Evolutionary conservation across 2,797 vertebrate species (phyloP).

Genomic region (Sibirionetta formosa): DNA sequence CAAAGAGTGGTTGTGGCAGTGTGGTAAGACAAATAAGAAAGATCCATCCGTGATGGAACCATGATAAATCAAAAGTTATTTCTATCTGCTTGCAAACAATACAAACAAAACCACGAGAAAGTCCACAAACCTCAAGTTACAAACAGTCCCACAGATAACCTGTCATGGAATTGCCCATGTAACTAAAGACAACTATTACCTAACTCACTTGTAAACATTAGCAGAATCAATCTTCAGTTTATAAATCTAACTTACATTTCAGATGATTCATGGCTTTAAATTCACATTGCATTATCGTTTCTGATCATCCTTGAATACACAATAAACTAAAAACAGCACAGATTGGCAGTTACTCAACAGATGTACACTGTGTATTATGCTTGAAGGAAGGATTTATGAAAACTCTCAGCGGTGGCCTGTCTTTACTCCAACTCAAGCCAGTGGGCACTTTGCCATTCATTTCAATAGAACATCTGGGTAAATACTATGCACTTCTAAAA

Average conservation of each 20-base stretch:
- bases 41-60: not conserved
- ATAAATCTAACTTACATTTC: not conserved
- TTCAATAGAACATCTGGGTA: conserved; percentile 15
- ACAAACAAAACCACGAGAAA: not conserved
- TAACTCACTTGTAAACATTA: not conserved
- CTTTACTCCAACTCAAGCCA: not conserved
- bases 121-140: not conserved
- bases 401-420: not conserved
- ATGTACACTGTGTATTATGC: not conserved
- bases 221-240: not conserved
- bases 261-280: not conserved
- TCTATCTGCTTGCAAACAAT: not conserved
- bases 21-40: not conserved
- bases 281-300: not conserved
- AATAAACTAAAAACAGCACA: not conserved
- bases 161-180: not conserved
- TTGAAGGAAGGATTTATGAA: not conserved
- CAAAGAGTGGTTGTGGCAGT: not conserved
- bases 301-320: not conserved
- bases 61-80: not conserved
- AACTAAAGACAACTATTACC: not conserved
- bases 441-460: not conserved
- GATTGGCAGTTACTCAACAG: not conserved
- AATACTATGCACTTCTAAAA: not conserved
- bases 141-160: not conserved